phyloP scores from a whole-genome alignment of 2,797 vertebrate genomes.

The Coilia nasus region DNA sequence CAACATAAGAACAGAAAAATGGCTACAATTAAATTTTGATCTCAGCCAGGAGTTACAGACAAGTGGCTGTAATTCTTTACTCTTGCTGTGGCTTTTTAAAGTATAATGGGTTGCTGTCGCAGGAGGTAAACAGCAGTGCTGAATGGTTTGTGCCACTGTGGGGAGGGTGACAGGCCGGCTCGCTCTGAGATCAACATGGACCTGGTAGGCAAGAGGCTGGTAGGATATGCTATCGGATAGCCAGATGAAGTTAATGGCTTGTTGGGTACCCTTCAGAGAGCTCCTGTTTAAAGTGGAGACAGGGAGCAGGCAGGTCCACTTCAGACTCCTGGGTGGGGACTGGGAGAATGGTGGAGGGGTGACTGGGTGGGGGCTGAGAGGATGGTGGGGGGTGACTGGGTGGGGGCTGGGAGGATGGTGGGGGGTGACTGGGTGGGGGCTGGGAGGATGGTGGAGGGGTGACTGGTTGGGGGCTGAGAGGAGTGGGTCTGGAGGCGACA shows the following conservation, averaged over 20 bases:
- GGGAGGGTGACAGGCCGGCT: not conserved
- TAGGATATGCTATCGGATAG: not conserved
- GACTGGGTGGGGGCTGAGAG: too few species aligned
- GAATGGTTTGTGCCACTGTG: not conserved
- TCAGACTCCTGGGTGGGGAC: too few species aligned
- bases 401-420: too few species aligned
- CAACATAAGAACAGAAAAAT: not conserved
- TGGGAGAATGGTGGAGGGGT: too few species aligned
- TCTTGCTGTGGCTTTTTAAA: not conserved
- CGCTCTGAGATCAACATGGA: not conserved
- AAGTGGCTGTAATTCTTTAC: not conserved
- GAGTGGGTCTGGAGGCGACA: not conserved
- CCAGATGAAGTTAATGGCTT: not conserved
- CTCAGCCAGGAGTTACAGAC: not conserved
- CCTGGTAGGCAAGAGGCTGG: not conserved
- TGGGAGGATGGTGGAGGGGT: not conserved
- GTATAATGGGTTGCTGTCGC: not conserved
- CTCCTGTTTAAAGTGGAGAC: conserved; percentile 60
- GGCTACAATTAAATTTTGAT: not conserved
- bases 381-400: too few species aligned
- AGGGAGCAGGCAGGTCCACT: not conserved
- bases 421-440: not conserved
- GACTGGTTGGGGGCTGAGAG: too few species aligned
- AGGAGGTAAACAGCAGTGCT: not conserved
- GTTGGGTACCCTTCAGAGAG: conserved; percentile 51